phyloP scores from a whole-genome alignment of 2,888 invertebrate genomes.

The Thyatira batis region DNA sequence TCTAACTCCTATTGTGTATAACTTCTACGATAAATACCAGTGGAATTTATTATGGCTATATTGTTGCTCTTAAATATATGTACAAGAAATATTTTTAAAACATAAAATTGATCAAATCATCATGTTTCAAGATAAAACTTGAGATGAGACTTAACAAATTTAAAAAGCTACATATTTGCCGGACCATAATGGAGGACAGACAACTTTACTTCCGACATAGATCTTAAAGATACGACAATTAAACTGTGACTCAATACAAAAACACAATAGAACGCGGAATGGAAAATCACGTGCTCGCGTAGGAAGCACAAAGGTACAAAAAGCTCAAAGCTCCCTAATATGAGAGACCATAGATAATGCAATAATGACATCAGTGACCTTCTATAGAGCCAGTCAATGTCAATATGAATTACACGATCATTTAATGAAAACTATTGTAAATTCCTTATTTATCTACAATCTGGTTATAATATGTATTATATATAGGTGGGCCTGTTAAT shows the following conservation, averaged over 20 bases:
- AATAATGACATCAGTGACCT: constrained; percentile 1
- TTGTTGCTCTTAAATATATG: too few relatives aligned
- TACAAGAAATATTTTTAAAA: too few relatives aligned
- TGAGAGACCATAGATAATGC: neutral
- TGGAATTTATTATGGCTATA: too few relatives aligned
- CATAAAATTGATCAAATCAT: too few relatives aligned
- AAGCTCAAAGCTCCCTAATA: neutral
- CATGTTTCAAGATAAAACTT: too few relatives aligned
- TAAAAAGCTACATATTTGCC: too few relatives aligned
- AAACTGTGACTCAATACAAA: neutral
- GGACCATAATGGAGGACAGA: too few relatives aligned
- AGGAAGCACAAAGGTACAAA: neutral
- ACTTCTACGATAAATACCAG: too few relatives aligned
- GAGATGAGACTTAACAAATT: too few relatives aligned
- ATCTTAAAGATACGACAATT: neutral
- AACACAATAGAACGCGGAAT: neutral
- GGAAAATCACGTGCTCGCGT: neutral
- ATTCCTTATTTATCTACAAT: constrained; percentile 9
- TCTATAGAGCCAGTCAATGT: constrained; percentile 1
- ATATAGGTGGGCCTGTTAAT: too few relatives aligned
- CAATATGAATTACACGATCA: neutral
- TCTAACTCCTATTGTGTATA: too few relatives aligned
- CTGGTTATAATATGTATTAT: constrained; percentile 5
- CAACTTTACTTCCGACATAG: neutral
- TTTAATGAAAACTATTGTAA: constrained; percentile 5